phyloP scores from a whole-genome alignment of 30 jellyfish, hydroid and myxozoan genomes.

The Chironex yamaguchii region DNA sequence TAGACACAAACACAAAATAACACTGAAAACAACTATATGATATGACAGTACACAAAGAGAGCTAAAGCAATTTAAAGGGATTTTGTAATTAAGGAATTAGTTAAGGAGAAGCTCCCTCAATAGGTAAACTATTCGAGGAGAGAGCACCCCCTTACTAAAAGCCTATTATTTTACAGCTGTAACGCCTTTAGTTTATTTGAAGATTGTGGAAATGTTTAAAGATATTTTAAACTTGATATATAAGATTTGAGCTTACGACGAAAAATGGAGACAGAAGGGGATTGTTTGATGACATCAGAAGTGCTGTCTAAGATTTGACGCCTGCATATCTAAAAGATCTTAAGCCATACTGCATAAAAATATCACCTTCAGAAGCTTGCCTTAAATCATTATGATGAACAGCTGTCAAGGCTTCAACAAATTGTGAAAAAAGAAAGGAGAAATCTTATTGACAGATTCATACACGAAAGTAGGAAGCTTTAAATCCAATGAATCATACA shows the following conservation, averaged over 20 bases:
- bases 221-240: background rate
- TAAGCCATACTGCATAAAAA: background rate
- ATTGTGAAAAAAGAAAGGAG: background rate
- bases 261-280: conserved; percentile 13
- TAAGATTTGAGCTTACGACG: background rate
- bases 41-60: no score
- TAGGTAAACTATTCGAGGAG: no score
- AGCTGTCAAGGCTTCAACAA: background rate
- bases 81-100: background rate
- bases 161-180: background rate
- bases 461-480: conserved; percentile 5
- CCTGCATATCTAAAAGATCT: conserved; percentile 2
- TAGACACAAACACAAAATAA: no score
- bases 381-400: conserved; percentile 11
- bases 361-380: no score
- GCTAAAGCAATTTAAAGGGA: background rate
- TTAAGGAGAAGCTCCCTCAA: background rate
- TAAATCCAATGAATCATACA: conserved; percentile 5
- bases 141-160: background rate
- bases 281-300: conserved; percentile 32
- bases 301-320: conserved; percentile 5
- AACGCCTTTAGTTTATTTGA: conserved; percentile 3
- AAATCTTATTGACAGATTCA: conserved; percentile 13
- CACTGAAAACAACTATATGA: no score
- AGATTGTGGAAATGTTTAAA: background rate